Evolutionary conservation across 2,888 invertebrate species (phyloP).

Genomic region (Pristionchus maxplancki): DNA sequence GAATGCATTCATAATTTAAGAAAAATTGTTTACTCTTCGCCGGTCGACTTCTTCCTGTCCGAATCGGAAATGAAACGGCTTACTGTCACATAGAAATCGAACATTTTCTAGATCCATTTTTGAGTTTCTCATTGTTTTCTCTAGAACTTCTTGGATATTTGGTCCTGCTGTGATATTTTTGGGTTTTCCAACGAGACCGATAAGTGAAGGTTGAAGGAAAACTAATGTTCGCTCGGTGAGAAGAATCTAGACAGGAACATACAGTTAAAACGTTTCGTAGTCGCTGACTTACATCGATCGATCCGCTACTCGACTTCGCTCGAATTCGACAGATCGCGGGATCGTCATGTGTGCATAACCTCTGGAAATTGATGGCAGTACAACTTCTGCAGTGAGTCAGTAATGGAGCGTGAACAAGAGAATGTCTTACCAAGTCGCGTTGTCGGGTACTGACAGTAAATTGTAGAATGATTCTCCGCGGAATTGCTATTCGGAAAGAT

Average conservation of each 20-base stretch:
- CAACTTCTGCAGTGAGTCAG: neutral
- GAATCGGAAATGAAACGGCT: neutral
- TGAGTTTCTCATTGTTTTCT: neutral
- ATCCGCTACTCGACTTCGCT: neutral
- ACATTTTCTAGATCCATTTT: conserved; percentile 15
- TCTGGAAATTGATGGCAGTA: neutral
- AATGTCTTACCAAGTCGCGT: neutral
- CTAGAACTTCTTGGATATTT: neutral
- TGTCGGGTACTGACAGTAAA: neutral
- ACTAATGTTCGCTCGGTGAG: neutral
- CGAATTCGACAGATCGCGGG: neutral
- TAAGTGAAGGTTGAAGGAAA: neutral
- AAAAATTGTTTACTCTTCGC: neutral
- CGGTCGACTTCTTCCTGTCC: neutral
- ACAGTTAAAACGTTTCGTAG: too few species aligned
- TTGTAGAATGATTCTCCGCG: neutral
- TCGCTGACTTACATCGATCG: neutral
- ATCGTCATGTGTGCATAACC: neutral
- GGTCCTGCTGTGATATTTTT: neutral
- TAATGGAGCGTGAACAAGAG: neutral
- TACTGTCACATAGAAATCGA: neutral
- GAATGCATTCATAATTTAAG: neutral
- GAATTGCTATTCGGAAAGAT: neutral
- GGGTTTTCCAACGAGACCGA: neutral
- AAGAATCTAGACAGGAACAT: neutral